Evolutionary conservation across 2,797 vertebrate species (phyloP).

Genomic region (Chanos chanos): DNA sequence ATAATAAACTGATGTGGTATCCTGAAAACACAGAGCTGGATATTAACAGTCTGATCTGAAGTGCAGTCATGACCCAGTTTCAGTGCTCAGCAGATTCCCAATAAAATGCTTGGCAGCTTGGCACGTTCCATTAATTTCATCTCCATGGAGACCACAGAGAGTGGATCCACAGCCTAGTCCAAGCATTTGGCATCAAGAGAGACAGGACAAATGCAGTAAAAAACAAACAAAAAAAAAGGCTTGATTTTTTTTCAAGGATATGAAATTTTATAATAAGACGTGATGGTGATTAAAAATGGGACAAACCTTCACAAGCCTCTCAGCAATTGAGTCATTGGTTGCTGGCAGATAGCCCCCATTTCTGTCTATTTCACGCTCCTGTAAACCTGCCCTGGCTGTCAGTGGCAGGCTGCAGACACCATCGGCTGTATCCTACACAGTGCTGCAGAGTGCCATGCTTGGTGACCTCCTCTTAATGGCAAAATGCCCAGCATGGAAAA

Average conservation of each 20-base stretch:
- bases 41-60: slow-evolving; percentile 16
- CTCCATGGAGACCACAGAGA: background rate
- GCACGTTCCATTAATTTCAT: slow-evolving; percentile 33
- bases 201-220: background rate
- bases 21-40: slow-evolving; percentile 16
- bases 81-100: slow-evolving; percentile 25
- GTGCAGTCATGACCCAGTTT: slow-evolving; percentile 22
- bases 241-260: slow-evolving; percentile 25
- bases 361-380: slow-evolving; percentile 41
- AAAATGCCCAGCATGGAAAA: slow-evolving; percentile 34
- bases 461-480: slow-evolving; percentile 33
- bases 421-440: slow-evolving; percentile 34
- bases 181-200: too few relatives aligned
- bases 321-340: slow-evolving; percentile 41
- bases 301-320: slow-evolving; percentile 25
- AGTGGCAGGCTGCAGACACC: slow-evolving; percentile 26
- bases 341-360: slow-evolving; percentile 38
- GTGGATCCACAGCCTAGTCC: too few relatives aligned
- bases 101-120: slow-evolving; percentile 25
- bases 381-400: slow-evolving; percentile 30
- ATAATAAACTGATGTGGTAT: too few relatives aligned
- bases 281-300: slow-evolving; percentile 15
- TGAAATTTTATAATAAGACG: slow-evolving; percentile 23
- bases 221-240: background rate
- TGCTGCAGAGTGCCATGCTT: slow-evolving; percentile 35